phyloP scores from a whole-genome alignment of 2,113 vertebrate genomes.

The Vidua macroura region DNA sequence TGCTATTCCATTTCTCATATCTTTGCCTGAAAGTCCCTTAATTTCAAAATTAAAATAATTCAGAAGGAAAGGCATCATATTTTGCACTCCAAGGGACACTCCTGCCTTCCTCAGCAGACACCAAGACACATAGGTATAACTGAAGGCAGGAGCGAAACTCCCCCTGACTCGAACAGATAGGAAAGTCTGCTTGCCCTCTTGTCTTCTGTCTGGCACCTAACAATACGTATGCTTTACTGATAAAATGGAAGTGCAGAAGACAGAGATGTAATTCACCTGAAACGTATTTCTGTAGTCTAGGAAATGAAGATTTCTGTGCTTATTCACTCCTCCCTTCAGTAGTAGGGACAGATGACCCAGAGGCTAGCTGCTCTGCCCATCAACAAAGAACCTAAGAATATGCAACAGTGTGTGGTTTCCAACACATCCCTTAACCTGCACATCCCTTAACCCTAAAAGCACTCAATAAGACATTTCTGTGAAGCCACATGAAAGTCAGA shows the following conservation, averaged over 20 bases:
- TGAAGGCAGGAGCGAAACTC: background rate
- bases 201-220: background rate
- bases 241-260: background rate
- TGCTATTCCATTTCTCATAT: background rate
- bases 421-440: too few species aligned
- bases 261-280: background rate
- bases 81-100: background rate
- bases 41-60: background rate
- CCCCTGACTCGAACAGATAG: accelerated
- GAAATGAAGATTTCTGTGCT: background rate
- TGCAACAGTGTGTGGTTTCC: background rate
- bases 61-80: accelerated
- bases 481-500: background rate
- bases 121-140: accelerated
- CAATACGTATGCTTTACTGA: background rate
- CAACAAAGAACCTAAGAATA: background rate
- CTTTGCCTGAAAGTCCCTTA: background rate
- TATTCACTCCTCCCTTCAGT: background rate
- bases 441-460: background rate
- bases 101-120: background rate
- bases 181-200: background rate
- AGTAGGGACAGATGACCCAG: background rate
- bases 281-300: background rate
- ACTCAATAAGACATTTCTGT: background rate
- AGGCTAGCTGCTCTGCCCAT: background rate